Base-by-base conservation (phyloP, 2,113 vertebrate species). In the Galeopterus variegatus region DNA sequence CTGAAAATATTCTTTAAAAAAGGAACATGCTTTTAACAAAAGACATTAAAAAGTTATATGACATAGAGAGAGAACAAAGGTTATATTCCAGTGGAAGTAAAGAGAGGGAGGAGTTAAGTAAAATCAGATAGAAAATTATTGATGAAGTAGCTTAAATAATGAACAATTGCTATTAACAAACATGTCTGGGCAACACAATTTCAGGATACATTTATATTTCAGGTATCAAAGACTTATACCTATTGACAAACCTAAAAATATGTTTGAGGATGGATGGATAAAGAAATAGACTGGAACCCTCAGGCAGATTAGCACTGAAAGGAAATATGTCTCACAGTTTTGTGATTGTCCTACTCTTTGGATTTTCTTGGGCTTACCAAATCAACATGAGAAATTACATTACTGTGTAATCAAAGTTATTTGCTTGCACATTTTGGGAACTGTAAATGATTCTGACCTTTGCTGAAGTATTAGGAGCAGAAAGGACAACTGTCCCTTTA, bases 401-500 rank as follows among this genome's bases (percentile, higher is more conserved):
- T 85, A 33, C n/a, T 88, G 19, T 62, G 15, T 73, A 91, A 90
- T 86, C 72, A 88, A 77, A 94, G 50, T n/a, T 76, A 79, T 85
- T 92, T 94, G 64, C 58, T 60, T 54, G 36, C 31, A 50, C 24
- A 84, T 93, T 95, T 64, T 48, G 17, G 70, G n/a, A 45, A 81
- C 67, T 67, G 8, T n/a, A 88, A 94, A 84, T 94, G 64, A 91
- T 85, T 96, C 56, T 96, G 80, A 92, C 84, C 80, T 96, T 91
- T 96, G 79, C 45, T 91, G 76, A 86, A 45, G 23, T 89, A 93
- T 76, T 58, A 89, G 79, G 48, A 86, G 41, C 52, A 92, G 73
- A 98, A 95, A 95, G 69, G 52, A 91, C 85, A 94, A 72, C 77
- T 93, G 52, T 96, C 82, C 56, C 91, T 95, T 95, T 97, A 97